Conservation (phyloP, 2,888 invertebrate species). For the Uloborus plumipes region DNA sequence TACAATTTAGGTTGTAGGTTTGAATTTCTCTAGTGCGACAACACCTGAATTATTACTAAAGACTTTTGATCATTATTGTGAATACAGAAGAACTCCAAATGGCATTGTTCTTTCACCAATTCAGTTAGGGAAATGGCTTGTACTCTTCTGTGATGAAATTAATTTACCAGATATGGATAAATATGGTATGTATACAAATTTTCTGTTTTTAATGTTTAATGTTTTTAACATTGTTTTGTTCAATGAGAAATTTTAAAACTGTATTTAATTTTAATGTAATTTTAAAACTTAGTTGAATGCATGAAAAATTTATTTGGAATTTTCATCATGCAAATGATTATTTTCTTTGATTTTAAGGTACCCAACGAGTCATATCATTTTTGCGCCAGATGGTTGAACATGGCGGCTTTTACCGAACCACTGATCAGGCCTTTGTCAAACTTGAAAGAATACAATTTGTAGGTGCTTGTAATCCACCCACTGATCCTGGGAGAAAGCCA, state of each 20-base stretch:
- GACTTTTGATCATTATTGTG: conserved; percentile 99
- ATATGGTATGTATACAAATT: conserved; percentile 80
- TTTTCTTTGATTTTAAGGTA: conserved; percentile 69
- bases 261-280: no score
- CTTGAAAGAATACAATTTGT: conserved; percentile 99
- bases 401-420: conserved; percentile 76
- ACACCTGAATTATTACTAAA: conserved; percentile 97
- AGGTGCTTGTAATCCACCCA: conserved; percentile 99
- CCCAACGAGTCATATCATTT: conserved; percentile 98
- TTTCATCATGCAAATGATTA: no score
- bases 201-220: background rate
- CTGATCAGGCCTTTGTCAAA: conserved; percentile 87
- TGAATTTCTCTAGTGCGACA: conserved; percentile 99
- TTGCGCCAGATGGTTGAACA: conserved; percentile 97
- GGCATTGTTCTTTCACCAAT: conserved; percentile 96
- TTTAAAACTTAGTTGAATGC: background rate
- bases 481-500: conserved; percentile 98
- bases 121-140: conserved; percentile 95
- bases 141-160: conserved; percentile 99
- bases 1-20: conserved; percentile 83
- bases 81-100: conserved; percentile 98
- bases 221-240: background rate
- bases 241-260: background rate
- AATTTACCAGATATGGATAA: conserved; percentile 99
- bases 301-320: no score